Evolutionary conservation across 2,113 vertebrate genomes (phyloP).

Genomic region (Eulemur rufifrons): DNA sequence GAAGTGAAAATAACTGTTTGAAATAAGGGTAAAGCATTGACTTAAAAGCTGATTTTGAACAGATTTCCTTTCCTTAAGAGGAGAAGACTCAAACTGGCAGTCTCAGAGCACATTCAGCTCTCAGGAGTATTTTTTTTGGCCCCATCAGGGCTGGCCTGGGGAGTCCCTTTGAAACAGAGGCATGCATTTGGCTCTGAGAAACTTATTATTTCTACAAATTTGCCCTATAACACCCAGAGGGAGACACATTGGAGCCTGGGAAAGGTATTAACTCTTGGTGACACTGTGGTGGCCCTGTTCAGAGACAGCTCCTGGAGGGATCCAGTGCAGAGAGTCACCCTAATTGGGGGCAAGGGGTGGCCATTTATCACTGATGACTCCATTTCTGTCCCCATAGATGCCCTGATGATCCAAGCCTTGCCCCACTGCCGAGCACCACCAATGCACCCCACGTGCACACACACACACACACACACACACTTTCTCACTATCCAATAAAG

Average conservation of each 20-base stretch:
- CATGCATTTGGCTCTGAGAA: not conserved
- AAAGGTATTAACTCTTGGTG: not conserved
- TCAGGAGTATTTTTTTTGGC: conserved; percentile 22
- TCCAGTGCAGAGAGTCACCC: too few species aligned
- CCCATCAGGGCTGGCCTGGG: not conserved
- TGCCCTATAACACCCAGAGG: not conserved
- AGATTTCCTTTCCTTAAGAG: not conserved
- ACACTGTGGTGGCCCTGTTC: not conserved
- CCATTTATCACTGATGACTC: not conserved
- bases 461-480: not conserved
- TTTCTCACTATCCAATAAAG: not conserved
- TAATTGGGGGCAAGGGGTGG: not conserved
- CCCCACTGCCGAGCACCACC: accelerated
- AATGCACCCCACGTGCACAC: accelerated
- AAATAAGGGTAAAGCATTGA: not conserved
- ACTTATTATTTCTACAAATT: conserved; percentile 20
- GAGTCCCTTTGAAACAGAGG: conserved; percentile 52
- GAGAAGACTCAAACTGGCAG: not conserved
- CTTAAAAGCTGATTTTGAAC: not conserved
- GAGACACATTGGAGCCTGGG: not conserved
- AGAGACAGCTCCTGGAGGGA: not conserved
- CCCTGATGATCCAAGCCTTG: not conserved
- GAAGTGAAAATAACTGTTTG: not conserved
- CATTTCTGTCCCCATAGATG: accelerated
- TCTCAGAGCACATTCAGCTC: not conserved